A percentile compares a stretch with the other conserved stretches of the same genome.
phyloP scores from a whole-genome alignment of 2,888 invertebrate species.

The Leucoma salicis region DNA sequence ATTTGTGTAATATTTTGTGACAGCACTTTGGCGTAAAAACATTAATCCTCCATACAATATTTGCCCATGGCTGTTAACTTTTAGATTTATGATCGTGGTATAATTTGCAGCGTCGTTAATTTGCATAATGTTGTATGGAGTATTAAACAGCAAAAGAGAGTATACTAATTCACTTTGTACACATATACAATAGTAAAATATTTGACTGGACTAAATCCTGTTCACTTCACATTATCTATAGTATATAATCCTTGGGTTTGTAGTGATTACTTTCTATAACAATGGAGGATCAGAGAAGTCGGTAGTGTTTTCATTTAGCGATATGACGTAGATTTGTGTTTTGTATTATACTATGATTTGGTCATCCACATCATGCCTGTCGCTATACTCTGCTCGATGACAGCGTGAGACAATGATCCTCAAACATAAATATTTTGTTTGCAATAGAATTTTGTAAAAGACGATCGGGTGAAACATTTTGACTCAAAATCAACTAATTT shows the following conservation, averaged over 20 bases:
- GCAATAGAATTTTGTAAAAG: slow-evolving; percentile 51
- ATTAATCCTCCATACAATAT: slow-evolving; percentile 57
- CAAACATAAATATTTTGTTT: slow-evolving; percentile 59
- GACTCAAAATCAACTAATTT: slow-evolving; percentile 80
- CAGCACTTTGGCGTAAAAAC: slow-evolving; percentile 55
- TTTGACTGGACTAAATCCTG: slow-evolving; percentile 54
- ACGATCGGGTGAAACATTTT: slow-evolving; percentile 66
- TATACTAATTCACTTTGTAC: slow-evolving; percentile 54
- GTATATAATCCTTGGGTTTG: slow-evolving; percentile 61
- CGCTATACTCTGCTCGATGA: slow-evolving; percentile 57
- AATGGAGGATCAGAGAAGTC: slow-evolving; percentile 66
- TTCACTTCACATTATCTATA: slow-evolving; percentile 57
- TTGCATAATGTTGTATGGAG: slow-evolving; percentile 52
- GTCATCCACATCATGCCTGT: slow-evolving; percentile 62
- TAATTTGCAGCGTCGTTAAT: background rate
- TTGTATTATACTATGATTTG: slow-evolving; percentile 52
- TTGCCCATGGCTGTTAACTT: slow-evolving; percentile 11
- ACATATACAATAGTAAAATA: slow-evolving; percentile 18
- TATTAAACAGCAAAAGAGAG: slow-evolving; percentile 58
- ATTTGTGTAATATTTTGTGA: slow-evolving; percentile 56
- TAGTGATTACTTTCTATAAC: slow-evolving; percentile 62
- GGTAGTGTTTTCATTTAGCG: slow-evolving; percentile 61
- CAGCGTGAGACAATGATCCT: slow-evolving; percentile 70
- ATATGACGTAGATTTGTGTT: slow-evolving; percentile 64
- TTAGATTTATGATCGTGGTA: background rate